Evolutionary conservation across 2,797 vertebrate genomes (phyloP).

Genomic region (Neosilurus hyrtlii): DNA sequence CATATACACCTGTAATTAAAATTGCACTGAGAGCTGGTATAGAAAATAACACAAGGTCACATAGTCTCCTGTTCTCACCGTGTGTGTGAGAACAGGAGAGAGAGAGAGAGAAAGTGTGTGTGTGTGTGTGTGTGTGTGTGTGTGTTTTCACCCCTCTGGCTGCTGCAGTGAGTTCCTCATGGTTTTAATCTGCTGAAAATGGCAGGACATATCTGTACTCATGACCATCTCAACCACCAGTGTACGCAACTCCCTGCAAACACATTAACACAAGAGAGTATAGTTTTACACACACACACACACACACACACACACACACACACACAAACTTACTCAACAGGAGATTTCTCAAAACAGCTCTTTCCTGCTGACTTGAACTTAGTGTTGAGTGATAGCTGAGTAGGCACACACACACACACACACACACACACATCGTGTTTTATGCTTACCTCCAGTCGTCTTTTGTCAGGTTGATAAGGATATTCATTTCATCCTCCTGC

Average conservation of each 20-base stretch:
- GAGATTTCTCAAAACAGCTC: constrained; percentile 33
- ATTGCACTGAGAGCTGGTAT: not conserved
- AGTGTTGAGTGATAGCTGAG: constrained; percentile 22
- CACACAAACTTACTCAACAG: constrained; percentile 20
- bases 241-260: constrained; percentile 86
- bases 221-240: constrained; percentile 98
- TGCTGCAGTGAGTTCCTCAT: constrained; percentile 89
- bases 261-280: constrained; percentile 19
- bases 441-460: constrained; percentile 90
- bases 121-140: constrained; percentile 21
- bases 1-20: not conserved
- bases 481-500: constrained; percentile 99
- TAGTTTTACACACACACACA: constrained; percentile 22
- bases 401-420: not conserved
- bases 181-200: constrained; percentile 98
- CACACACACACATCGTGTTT: not conserved
- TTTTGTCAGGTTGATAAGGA: constrained; percentile 90
- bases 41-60: not conserved
- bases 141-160: constrained; percentile 80
- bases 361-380: constrained; percentile 17
- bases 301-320: constrained; percentile 30
- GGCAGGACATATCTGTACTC: constrained; percentile 97
- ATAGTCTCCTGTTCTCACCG: not conserved
- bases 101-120: not conserved
- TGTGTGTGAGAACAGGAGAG: not conserved